Evolutionary conservation across 1,140 invertebrate species (phyloP).

Genomic region (Gryon sp.): DNA sequence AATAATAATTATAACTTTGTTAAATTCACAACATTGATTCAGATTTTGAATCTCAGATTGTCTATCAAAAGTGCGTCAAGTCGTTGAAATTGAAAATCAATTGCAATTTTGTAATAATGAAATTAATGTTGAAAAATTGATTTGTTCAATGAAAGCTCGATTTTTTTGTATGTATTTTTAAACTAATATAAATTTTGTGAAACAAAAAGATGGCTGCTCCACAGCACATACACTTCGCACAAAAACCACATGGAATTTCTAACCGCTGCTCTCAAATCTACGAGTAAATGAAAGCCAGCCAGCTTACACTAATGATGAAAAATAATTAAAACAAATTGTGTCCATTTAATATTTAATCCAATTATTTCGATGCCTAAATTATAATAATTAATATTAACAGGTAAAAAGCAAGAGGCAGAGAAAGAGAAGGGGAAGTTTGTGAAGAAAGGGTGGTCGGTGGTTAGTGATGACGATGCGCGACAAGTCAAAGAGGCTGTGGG

Average conservation of each 20-base stretch:
- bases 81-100: too few relatives aligned
- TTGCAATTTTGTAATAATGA: too few relatives aligned
- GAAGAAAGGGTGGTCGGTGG: conserved; percentile 80
- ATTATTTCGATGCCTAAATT: conserved; percentile 79
- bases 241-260: conserved; percentile 77
- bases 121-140: too few relatives aligned
- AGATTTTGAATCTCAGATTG: background rate
- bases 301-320: conserved; percentile 79
- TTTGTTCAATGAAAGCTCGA: too few relatives aligned
- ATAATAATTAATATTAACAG: conserved; percentile 80
- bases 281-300: conserved; percentile 74
- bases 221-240: conserved; percentile 77
- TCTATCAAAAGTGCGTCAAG: too few relatives aligned
- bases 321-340: conserved; percentile 71
- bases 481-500: conserved; percentile 74
- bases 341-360: conserved; percentile 68
- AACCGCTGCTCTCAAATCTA: conserved; percentile 75
- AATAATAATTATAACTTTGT: too few relatives aligned
- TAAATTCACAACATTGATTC: background rate
- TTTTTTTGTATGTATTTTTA: background rate
- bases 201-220: conserved; percentile 75
- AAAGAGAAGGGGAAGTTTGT: conserved; percentile 79
- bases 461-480: conserved; percentile 76
- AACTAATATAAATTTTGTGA: too few relatives aligned
- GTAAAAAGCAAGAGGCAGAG: conserved; percentile 79